phyloP scores from a whole-genome alignment of 2,888 invertebrate species.

The Limenitis camilla region DNA sequence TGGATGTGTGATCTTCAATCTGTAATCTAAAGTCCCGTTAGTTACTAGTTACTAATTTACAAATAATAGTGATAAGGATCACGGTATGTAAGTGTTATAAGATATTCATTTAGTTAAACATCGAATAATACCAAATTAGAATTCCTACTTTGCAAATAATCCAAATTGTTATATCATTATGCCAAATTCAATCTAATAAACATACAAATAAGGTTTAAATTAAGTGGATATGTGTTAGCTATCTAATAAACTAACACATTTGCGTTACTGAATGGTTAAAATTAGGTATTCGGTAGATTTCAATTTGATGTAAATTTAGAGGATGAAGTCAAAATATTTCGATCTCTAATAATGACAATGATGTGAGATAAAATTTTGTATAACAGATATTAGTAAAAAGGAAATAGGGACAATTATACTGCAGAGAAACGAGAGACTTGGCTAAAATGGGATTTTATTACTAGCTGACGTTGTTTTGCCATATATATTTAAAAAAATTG shows the following conservation, averaged over 20 bases:
- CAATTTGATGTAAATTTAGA: background rate
- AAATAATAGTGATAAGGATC: too few relatives aligned
- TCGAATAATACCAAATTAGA: conserved; percentile 2
- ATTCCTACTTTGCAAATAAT: conserved; percentile 1
- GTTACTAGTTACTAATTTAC: too few relatives aligned
- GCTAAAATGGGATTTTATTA: background rate
- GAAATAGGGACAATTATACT: too few relatives aligned
- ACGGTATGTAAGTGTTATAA: too few relatives aligned
- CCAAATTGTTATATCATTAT: background rate
- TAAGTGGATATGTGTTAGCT: background rate
- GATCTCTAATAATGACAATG: too few relatives aligned
- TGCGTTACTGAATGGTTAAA: conserved; percentile 2
- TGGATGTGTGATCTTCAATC: too few relatives aligned
- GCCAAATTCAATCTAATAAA: background rate
- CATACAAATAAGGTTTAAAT: background rate
- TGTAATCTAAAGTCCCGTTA: too few relatives aligned
- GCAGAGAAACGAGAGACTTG: background rate
- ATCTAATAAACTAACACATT: conserved; percentile 11
- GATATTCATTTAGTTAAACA: background rate
- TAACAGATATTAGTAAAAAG: too few relatives aligned
- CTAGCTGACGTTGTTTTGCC: too few relatives aligned
- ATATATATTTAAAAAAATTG: too few relatives aligned
- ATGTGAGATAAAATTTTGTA: too few relatives aligned
- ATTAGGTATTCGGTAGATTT: conserved; percentile 6
- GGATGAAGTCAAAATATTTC: background rate